A percentile compares a stretch with the other conserved stretches of the same genome.
phyloP scores from a whole-genome alignment of 2,113 vertebrate species.

The Perognathus longimembris region DNA sequence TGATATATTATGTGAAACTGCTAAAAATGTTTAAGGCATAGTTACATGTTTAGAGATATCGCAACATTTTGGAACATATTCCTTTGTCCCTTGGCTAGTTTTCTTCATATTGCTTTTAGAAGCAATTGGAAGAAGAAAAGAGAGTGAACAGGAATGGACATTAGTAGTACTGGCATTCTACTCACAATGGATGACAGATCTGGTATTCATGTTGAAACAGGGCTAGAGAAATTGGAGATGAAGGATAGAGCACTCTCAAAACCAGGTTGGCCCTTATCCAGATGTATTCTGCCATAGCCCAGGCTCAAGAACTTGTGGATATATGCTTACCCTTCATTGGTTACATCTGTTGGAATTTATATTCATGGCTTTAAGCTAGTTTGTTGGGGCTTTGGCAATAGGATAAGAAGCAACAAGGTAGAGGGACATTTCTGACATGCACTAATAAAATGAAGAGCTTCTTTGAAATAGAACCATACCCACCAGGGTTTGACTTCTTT shows the following conservation, averaged over 20 bases:
- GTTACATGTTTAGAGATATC: background rate
- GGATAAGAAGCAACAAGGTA: background rate
- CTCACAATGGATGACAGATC: background rate
- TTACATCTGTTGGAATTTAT: background rate
- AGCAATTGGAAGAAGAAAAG: background rate
- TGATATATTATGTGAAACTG: background rate
- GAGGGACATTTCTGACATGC: background rate
- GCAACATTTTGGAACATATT: background rate
- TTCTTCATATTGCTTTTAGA: background rate
- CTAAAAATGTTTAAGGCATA: background rate
- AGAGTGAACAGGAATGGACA: background rate
- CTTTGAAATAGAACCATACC: background rate
- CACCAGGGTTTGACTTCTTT: background rate
- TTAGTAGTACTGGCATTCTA: background rate
- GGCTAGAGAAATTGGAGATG: background rate
- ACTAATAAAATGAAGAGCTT: background rate
- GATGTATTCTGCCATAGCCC: background rate
- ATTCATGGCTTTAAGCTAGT: background rate
- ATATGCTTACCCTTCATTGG: background rate
- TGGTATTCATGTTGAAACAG: background rate
- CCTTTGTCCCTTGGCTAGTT: background rate
- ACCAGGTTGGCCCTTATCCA: background rate
- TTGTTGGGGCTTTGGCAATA: background rate
- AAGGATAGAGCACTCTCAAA: background rate
- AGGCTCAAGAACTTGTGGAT: background rate